These are phyloP conservation scores for Dascyllus trimaculatus DNA, from an alignment of 2,113 vertebrate species.

Conservation along the genomic window DNA sequence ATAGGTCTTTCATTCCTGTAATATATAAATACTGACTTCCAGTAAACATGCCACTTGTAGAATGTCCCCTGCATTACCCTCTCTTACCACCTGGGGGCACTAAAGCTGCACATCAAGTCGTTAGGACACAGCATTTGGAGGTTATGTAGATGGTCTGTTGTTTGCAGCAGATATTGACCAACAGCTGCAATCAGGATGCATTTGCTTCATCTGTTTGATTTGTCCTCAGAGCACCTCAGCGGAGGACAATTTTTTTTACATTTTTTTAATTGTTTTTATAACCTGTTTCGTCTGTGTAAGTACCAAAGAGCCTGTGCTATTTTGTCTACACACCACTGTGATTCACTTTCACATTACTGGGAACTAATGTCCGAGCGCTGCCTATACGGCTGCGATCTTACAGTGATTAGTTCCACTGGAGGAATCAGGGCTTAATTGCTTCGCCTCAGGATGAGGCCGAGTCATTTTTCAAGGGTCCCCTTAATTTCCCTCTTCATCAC, in stretches of 20 bases:
- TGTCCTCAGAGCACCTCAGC: not conserved
- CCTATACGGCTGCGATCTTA: not conserved
- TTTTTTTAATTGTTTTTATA: not conserved
- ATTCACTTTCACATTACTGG: constrained; percentile 1
- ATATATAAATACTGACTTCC: no score
- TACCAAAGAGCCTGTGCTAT: not conserved
- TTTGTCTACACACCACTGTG: not conserved
- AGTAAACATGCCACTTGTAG: constrained; percentile 30
- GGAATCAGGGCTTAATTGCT: constrained; percentile 21
- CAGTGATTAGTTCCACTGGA: constrained; percentile 1
- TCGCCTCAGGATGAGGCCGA: not conserved
- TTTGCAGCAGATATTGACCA: constrained; percentile 22
- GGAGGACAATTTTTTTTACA: not conserved
- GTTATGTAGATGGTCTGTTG: constrained; percentile 12
- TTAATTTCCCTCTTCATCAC: constrained; percentile 19
- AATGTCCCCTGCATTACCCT: not conserved
- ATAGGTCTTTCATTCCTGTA: not conserved
- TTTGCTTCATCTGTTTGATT: constrained; percentile 5
- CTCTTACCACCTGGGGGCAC: constrained; percentile 49
- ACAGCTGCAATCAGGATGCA: constrained; percentile 3
- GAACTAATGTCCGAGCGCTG: not conserved
- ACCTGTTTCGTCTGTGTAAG: not conserved
- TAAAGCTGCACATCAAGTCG: constrained; percentile 27
- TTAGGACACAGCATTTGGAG: not conserved
- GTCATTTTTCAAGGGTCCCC: not conserved